Conservation (phyloP, 2,113 vertebrate species). For the Taxidea taxus region DNA sequence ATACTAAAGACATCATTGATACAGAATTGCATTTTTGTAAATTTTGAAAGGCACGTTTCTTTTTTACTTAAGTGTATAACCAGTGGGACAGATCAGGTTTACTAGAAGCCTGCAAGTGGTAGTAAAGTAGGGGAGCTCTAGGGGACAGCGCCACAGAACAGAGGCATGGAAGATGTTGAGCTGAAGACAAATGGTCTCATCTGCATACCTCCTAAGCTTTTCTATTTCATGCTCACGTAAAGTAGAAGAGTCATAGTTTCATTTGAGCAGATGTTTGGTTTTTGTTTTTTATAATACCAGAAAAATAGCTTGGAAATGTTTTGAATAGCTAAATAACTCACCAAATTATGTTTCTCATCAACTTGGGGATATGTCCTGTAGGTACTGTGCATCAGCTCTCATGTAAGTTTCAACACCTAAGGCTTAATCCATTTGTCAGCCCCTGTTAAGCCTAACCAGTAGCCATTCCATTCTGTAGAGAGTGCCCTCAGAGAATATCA, state of each 20-base stretch:
- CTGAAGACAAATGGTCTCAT: background rate
- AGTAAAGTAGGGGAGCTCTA: accelerated
- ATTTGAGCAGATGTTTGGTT: background rate
- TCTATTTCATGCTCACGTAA: background rate
- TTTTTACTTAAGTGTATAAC: background rate
- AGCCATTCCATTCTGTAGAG: background rate
- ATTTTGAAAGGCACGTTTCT: background rate
- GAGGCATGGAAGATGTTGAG: background rate
- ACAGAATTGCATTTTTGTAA: background rate
- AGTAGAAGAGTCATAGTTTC: background rate
- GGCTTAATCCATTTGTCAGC: background rate
- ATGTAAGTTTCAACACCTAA: background rate
- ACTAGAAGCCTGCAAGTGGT: background rate
- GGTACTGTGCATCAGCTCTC: background rate
- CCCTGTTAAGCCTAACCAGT: background rate
- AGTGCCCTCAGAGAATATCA: background rate
- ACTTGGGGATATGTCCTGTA: background rate
- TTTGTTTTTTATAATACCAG: background rate
- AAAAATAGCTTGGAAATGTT: background rate
- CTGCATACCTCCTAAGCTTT: background rate
- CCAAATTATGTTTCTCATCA: background rate
- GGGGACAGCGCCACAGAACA: accelerated
- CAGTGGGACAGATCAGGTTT: background rate
- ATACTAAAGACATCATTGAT: background rate
- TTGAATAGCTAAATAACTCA: background rate